Evolutionary conservation across 2,113 vertebrate species (phyloP).

Genomic region (Montifringilla adamsi): DNA sequence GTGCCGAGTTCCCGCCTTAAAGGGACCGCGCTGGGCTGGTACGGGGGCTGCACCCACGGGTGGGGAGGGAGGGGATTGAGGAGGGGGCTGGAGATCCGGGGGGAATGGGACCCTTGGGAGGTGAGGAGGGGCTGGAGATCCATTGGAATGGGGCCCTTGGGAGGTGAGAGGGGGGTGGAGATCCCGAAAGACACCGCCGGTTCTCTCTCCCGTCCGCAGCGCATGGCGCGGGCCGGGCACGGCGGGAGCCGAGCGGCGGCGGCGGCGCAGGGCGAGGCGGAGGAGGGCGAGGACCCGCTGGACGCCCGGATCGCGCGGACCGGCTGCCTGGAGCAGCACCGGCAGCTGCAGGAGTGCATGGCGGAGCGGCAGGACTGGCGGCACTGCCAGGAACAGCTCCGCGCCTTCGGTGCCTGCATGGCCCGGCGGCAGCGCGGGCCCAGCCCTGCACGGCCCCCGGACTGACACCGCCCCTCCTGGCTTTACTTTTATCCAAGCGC

Average conservation of each 20-base stretch:
- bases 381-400: conserved; percentile 81
- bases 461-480: not conserved
- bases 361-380: conserved; percentile 90
- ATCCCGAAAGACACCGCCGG: no score
- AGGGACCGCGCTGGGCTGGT: not conserved
- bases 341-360: conserved; percentile 91
- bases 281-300: conserved; percentile 83
- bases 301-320: conserved; percentile 83
- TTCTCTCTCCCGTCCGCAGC: fast-evolving
- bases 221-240: conserved; percentile 80
- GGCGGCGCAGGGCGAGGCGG: not conserved
- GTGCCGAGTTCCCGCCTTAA: not conserved
- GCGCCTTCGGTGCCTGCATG: conserved; percentile 89
- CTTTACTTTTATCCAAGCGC: fast-evolving
- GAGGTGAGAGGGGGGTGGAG: not conserved
- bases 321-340: conserved; percentile 84
- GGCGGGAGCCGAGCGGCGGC: conserved; percentile 35
- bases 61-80: no score
- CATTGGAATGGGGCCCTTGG: no score
- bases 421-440: not conserved
- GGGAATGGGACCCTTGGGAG: no score
- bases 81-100: not conserved
- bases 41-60: no score
- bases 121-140: not conserved
- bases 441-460: fast-evolving